Conservation (phyloP, 2,797 vertebrate species). For the Peromyscus aztecus region DNA sequence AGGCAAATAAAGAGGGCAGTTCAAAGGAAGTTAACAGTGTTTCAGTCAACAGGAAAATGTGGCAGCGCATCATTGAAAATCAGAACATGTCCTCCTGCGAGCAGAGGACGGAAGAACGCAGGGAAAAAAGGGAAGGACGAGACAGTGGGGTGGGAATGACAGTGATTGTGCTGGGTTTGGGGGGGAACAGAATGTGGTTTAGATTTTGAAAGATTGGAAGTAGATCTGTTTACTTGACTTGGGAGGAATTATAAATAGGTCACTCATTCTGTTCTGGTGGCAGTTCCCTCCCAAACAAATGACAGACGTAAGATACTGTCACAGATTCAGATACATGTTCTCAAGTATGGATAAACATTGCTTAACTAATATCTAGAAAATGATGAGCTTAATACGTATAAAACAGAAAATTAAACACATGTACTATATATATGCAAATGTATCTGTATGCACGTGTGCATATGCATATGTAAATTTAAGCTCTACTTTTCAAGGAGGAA, state of each 20-base stretch:
- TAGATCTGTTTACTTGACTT: neutral
- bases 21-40: constrained; percentile 35
- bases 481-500: neutral
- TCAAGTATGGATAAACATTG: neutral
- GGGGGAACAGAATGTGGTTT: neutral
- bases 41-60: constrained; percentile 43
- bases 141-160: neutral
- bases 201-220: constrained; percentile 27
- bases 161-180: neutral
- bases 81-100: neutral
- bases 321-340: neutral
- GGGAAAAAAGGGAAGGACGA: neutral
- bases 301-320: neutral
- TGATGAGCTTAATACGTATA: neutral
- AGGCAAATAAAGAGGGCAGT: neutral
- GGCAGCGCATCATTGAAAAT: neutral
- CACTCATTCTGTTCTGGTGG: neutral
- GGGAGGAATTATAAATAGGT: constrained; percentile 37
- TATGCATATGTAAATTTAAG: neutral
- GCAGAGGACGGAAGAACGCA: neutral
- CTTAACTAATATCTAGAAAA: neutral
- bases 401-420: neutral
- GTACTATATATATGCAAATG: neutral
- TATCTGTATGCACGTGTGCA: neutral
- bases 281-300: neutral